These are phyloP conservation scores for Gobionotothen gibberifrons DNA, from an alignment of 2,797 vertebrate genomes.

Conservation along the genomic window DNA sequence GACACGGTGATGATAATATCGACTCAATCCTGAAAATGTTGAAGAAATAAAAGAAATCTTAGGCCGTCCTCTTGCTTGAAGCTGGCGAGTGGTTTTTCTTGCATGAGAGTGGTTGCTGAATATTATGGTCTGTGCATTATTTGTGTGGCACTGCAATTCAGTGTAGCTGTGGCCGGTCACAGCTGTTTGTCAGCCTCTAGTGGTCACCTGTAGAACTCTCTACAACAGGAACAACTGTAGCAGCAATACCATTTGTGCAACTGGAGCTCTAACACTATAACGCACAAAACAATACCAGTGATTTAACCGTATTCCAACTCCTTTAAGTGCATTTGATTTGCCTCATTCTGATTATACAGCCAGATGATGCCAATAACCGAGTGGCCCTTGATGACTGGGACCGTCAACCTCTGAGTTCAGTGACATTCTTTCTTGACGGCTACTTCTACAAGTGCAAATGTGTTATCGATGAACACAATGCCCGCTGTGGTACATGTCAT, in stretches of 20 bases:
- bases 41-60: slow-evolving; percentile 13
- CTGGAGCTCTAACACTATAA: not conserved
- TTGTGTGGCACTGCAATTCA: slow-evolving; percentile 36
- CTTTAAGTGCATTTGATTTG: not conserved
- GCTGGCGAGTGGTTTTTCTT: slow-evolving; percentile 15
- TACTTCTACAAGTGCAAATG: slow-evolving; percentile 31
- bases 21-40: slow-evolving; percentile 6
- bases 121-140: slow-evolving; percentile 17
- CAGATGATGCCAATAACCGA: not conserved
- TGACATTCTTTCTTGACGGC: slow-evolving; percentile 20
- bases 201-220: slow-evolving; percentile 68
- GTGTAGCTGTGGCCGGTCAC: slow-evolving; percentile 40
- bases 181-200: slow-evolving; percentile 84
- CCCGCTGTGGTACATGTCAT: slow-evolving; percentile 32
- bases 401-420: not conserved
- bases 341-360: not conserved
- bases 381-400: not conserved
- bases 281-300: not conserved
- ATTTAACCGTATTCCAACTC: not conserved
- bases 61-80: not conserved
- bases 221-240: not conserved
- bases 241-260: not conserved
- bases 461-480: slow-evolving; percentile 50
- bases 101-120: slow-evolving; percentile 10
- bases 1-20: not conserved